These are phyloP conservation scores for Xenopus laevis DNA, from an alignment of 2,113 vertebrate genomes.

Conservation along the genomic window DNA sequence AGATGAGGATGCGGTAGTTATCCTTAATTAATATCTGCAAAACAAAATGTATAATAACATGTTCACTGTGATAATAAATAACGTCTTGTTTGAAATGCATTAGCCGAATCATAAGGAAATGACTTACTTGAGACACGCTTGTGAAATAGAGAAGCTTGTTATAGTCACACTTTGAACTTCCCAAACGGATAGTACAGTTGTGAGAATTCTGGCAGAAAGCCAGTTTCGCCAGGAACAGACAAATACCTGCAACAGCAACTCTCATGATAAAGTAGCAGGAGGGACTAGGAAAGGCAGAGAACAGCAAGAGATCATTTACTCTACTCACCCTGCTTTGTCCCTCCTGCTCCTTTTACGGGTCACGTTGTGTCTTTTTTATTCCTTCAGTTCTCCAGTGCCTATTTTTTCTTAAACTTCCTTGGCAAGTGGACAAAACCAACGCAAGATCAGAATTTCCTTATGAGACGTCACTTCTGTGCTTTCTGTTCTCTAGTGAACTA, in stretches of 20 bases:
- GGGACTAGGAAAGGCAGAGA: slow-evolving; percentile 17
- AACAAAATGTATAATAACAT: neutral
- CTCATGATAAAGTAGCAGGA: slow-evolving; percentile 15
- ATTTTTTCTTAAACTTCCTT: neutral
- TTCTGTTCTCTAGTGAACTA: slow-evolving; percentile 9
- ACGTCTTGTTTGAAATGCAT: neutral
- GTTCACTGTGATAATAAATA: neutral
- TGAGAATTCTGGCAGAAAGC: slow-evolving; percentile 1
- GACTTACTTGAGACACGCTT: slow-evolving; percentile 1
- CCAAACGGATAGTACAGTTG: slow-evolving; percentile 4
- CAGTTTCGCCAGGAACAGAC: slow-evolving; percentile 24
- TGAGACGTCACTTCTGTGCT: neutral
- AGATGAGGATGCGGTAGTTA: slow-evolving; percentile 22
- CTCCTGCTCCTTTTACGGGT: slow-evolving; percentile 5
- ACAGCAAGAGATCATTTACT: neutral
- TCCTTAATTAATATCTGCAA: neutral
- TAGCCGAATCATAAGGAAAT: neutral
- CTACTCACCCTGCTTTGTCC: slow-evolving; percentile 19
- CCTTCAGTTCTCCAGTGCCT: neutral
- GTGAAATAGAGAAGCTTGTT: neutral
- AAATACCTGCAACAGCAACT: slow-evolving; percentile 9
- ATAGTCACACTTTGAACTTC: slow-evolving; percentile 12
- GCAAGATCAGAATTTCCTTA: accelerated
- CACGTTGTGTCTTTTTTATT: neutral
- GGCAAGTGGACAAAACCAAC: slow-evolving; percentile 32